Evolutionary conservation across 2,888 invertebrate genomes (phyloP).

Genomic region (Taphrorychus bicolor): DNA sequence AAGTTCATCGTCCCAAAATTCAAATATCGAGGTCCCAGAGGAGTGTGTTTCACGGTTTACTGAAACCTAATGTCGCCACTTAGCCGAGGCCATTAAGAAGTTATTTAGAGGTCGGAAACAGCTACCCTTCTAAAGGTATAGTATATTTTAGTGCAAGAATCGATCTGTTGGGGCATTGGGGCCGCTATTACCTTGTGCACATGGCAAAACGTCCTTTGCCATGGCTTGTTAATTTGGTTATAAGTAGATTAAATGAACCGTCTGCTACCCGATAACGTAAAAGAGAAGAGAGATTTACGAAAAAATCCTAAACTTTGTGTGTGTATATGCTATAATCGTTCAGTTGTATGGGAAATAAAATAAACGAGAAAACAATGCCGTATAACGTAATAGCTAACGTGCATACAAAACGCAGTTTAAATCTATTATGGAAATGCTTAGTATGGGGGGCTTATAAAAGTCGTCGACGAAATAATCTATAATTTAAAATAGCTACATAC

Average conservation of each 20-base stretch:
- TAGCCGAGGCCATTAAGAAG: constrained; percentile 2
- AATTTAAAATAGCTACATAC: constrained; percentile 14
- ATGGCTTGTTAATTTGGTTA: background rate
- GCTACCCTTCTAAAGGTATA: background rate
- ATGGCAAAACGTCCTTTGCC: background rate
- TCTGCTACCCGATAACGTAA: no score
- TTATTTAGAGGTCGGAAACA: background rate
- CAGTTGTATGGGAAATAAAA: constrained; percentile 13
- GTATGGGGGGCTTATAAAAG: constrained; percentile 14
- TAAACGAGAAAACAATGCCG: constrained; percentile 28
- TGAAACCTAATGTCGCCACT: background rate
- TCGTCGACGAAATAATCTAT: constrained; percentile 17
- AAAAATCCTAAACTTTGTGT: no score
- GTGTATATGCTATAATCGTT: no score
- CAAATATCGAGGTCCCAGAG: background rate
- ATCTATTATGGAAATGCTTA: constrained; percentile 29
- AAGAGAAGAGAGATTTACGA: no score
- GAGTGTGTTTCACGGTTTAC: background rate
- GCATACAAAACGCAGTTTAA: constrained; percentile 30
- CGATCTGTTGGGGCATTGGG: background rate
- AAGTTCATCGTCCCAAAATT: background rate
- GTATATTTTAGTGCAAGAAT: constrained; percentile 3
- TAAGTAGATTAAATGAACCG: no score
- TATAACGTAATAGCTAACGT: constrained; percentile 25
- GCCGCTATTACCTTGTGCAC: background rate